These are phyloP conservation scores for Lasioglossum oenotherae DNA, from an alignment of 2,888 invertebrate genomes.

Conservation along the genomic window DNA sequence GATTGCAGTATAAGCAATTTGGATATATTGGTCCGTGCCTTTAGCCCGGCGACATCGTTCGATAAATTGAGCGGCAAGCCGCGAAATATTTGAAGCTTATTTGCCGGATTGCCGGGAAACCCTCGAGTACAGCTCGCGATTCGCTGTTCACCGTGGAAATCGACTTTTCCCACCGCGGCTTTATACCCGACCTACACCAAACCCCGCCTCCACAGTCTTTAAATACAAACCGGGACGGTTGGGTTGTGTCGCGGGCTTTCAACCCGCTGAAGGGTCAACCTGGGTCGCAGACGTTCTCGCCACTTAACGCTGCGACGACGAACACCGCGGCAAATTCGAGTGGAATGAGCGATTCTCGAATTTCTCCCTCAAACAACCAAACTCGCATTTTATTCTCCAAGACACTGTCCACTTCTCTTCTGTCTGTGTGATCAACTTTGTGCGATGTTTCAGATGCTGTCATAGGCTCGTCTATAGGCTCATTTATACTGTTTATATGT, in stretches of 20 bases:
- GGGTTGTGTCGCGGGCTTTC: neutral
- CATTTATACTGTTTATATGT: no score
- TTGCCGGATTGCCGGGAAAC: slow-evolving; percentile 32
- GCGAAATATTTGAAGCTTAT: slow-evolving; percentile 54
- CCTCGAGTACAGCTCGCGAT: slow-evolving; percentile 35
- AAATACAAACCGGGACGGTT: slow-evolving; percentile 6
- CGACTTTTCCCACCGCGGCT: slow-evolving; percentile 21
- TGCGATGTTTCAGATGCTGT: no score
- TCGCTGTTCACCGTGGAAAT: slow-evolving; percentile 6
- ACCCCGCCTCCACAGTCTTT: neutral
- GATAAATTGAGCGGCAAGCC: slow-evolving; percentile 41
- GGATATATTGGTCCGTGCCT: no score
- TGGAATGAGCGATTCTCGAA: neutral
- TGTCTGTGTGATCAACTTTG: no score
- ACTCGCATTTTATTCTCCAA: neutral
- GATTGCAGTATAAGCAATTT: no score
- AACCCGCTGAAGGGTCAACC: slow-evolving; percentile 8
- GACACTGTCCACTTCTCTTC: no score
- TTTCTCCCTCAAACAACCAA: neutral
- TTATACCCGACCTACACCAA: neutral
- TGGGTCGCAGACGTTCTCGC: slow-evolving; percentile 8
- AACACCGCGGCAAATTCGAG: neutral
- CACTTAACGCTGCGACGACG: neutral
- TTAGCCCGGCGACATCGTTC: slow-evolving; percentile 22
- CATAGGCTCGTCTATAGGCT: no score